phyloP scores from a whole-genome alignment of 2,113 vertebrate species.

The Larimichthys crocea region DNA sequence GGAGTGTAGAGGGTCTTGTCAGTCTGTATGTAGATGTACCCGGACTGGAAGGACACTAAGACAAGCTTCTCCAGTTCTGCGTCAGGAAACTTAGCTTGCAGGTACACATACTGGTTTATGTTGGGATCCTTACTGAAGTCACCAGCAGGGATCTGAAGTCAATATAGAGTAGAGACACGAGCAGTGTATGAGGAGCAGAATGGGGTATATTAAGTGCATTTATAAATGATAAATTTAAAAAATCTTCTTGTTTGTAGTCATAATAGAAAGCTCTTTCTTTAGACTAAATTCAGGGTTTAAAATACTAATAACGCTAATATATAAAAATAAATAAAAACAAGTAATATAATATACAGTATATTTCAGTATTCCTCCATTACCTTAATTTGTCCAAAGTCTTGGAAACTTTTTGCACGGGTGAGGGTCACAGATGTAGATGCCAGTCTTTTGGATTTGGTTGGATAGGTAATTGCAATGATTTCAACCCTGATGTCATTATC shows the following conservation, averaged over 20 bases:
- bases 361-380: slow-evolving; percentile 33
- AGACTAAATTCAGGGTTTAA: background rate
- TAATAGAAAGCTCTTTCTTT: background rate
- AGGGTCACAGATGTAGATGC: slow-evolving; percentile 48
- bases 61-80: slow-evolving; percentile 74
- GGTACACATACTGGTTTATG: slow-evolving; percentile 73
- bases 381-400: slow-evolving; percentile 76
- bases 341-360: background rate
- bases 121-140: slow-evolving; percentile 59
- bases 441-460: slow-evolving; percentile 53
- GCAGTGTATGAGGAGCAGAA: background rate
- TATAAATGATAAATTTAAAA: background rate
- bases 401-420: slow-evolving; percentile 34
- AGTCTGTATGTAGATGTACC: slow-evolving; percentile 82
- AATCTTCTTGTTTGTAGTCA: background rate
- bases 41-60: slow-evolving; percentile 80
- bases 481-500: background rate
- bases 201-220: accelerated
- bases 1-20: slow-evolving; percentile 84
- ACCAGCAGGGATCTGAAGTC: slow-evolving; percentile 59
- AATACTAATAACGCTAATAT: background rate
- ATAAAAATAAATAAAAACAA: background rate
- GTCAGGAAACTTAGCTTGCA: slow-evolving; percentile 70
- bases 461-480: slow-evolving; percentile 72
- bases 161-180: background rate